Evolutionary conservation across 1,140 invertebrate genomes (phyloP), one percentile per base, ranked within the genome.

Genomic region (Coenobita brevimanus): DNA sequence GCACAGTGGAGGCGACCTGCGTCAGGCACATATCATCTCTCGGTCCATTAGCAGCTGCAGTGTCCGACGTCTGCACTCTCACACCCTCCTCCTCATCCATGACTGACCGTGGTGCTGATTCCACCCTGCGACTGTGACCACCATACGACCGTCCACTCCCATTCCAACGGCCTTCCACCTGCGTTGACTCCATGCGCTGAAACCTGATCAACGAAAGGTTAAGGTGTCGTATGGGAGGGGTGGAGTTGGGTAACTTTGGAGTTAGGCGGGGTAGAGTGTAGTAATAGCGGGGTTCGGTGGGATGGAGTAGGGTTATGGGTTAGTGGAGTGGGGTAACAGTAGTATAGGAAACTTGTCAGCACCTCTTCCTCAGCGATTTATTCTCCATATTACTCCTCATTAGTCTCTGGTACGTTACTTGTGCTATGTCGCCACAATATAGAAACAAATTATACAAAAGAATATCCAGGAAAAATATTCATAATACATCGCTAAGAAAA

Each of bases 131-230:
- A 6, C 86, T 73, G 8, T 76, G 67, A 30, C 86, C 85, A 10
- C 75, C 64, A 27, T 78, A 8, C 86, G 86, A 41, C 64, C 86
- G 46, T 33, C 71, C 50, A 8, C 82, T 73, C 33, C 85, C 64
- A 24, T 69, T 50, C 10, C 86, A 80, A 3, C 89, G 75, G 17
- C 36, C 54, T 43, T 90, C 89, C 64, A 89, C 76, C 75, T 82
- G 67, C 82, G 86, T 80, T 24, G 86, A 89, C 57, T 90, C 89
- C 21, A 90, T 86, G 21, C 76, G 86, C 54, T 90, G 89, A 62
- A 90, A 90, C 78, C 89, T 90, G 89, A 1, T 3, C 3, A 17
- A 30, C 0, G 38, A 36, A 33, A 71, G 43, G 43, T n/a, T n/a
- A n/a, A n/a, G n/a, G n/a, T n/a, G n/a, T n/a, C n/a, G n/a, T n/a